These are phyloP conservation scores for Zoroaster sp. DNA, from an alignment of 53 echinoderm and acorn worm genomes.

Conservation along the genomic window DNA sequence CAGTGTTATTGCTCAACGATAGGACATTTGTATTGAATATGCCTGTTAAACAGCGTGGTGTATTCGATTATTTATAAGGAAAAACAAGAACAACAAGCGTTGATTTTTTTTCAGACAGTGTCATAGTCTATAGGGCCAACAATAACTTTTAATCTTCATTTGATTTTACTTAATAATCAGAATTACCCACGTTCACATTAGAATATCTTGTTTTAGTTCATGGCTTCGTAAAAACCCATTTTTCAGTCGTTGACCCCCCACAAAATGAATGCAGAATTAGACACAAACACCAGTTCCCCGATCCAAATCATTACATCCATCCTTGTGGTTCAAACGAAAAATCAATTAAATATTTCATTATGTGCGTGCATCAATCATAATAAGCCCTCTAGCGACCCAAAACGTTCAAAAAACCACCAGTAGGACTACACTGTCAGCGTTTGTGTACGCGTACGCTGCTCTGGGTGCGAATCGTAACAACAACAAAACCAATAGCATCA, in stretches of 20 bases:
- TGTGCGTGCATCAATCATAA: constrained; percentile 28
- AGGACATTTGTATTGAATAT: too few relatives aligned
- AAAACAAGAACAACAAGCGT: too few relatives aligned
- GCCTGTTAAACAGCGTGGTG: too few relatives aligned
- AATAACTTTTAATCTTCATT: too few relatives aligned
- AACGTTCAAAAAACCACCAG: neutral
- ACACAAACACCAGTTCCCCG: neutral
- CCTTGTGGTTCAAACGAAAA: neutral
- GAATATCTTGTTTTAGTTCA: too few relatives aligned
- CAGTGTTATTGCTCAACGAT: too few relatives aligned
- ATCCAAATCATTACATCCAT: neutral
- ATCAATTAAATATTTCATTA: constrained; percentile 43
- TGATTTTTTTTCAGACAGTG: too few relatives aligned
- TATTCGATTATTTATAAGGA: too few relatives aligned
- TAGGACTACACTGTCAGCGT: neutral
- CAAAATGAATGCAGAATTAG: neutral
- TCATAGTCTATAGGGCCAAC: too few relatives aligned
- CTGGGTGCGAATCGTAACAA: neutral
- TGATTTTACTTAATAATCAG: too few relatives aligned
- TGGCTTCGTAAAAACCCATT: neutral
- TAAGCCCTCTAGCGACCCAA: neutral
- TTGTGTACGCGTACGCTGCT: neutral
- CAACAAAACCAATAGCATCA: neutral
- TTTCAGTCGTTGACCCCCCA: constrained; percentile 24
- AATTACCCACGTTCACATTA: too few relatives aligned